Evolutionary conservation across 1,140 invertebrate genomes (phyloP), one percentile per base, ranked within the genome.

Genomic region (Neodiprion virginianus): DNA sequence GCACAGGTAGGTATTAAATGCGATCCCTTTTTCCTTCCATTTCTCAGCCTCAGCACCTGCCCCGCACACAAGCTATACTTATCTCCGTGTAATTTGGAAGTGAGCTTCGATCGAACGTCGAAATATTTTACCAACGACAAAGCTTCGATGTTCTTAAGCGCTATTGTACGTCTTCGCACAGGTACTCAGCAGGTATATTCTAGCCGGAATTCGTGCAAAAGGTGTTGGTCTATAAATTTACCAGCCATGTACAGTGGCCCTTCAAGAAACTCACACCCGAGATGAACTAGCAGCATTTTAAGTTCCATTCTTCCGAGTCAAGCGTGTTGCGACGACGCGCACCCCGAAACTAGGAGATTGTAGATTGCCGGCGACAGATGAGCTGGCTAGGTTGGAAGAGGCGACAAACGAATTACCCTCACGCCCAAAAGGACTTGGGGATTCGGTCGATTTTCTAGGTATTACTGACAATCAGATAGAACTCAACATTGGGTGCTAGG

Each of bases 41-140:
- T 40, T 40, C 28, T 40, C 28, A 61, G 2, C 8, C n/a, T 61
- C 53, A 14, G 8, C 53, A 61, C 53, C 53, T 61, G 53, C 53
- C 53, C 11, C 5, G 28, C 28, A 12, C 53, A 61, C 11, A 17
- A 61, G 53, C 11, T 61, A 61, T 61, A 61, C 11, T 40, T 40
- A 40, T 40, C 28, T 40, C 53, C 53, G 53, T 61, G n/a, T 61
- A 61, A 61, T 61, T 61, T 49, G 21, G 17, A 65, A 40, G 48
- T 72, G n/a, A 53, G 49, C 69, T 71, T 11, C 48, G 47, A 71
- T 21, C 14, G n/a, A 72, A 50, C 12, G 28, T 69, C 70, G 11
- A 28, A 69, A 67, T 65, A 21, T n/a, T 61, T 61, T 40, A 40
- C 28, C 28, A 61, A 61, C 53, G 53, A 61, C 53, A 11, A 61